These are phyloP conservation scores for Stegophylla sp. DNA, from an alignment of 2,888 invertebrate genomes.

Conservation along the genomic window DNA sequence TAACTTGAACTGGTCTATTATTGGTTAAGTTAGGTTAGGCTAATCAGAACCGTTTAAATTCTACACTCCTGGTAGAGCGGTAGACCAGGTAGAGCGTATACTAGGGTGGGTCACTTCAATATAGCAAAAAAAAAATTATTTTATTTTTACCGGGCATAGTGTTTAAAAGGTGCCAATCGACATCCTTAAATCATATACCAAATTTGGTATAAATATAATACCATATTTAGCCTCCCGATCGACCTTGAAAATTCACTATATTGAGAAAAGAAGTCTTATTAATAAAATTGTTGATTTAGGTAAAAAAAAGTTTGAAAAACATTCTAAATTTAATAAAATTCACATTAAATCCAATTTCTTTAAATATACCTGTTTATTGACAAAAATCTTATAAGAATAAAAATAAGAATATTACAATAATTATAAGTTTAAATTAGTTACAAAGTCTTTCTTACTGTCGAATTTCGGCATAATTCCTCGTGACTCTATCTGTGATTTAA, in stretches of 20 bases:
- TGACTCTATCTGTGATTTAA: conserved; percentile 22
- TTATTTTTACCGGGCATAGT: background rate
- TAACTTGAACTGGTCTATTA: too few species aligned
- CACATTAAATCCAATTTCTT: background rate
- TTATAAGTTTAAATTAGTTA: conserved; percentile 16
- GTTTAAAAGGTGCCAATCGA: conserved; percentile 6
- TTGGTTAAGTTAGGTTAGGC: too few species aligned
- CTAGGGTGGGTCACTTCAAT: conserved; percentile 18
- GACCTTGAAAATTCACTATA: background rate
- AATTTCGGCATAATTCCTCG: conserved; percentile 18
- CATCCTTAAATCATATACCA: background rate
- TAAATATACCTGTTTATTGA: background rate
- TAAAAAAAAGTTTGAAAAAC: background rate
- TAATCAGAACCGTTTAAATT: too few species aligned
- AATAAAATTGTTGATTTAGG: background rate
- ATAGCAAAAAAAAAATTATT: background rate
- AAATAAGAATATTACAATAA: background rate
- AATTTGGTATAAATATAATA: conserved; percentile 10
- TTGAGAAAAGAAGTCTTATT: background rate
- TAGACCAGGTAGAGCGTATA: too few species aligned
- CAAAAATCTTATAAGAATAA: background rate
- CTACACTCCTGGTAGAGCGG: too few species aligned
- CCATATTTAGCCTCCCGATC: conserved; percentile 7
- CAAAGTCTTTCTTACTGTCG: conserved; percentile 10
- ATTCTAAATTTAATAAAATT: background rate